Evolutionary conservation across 2,113 vertebrate species (phyloP).

Genomic region (Grantiella picta): DNA sequence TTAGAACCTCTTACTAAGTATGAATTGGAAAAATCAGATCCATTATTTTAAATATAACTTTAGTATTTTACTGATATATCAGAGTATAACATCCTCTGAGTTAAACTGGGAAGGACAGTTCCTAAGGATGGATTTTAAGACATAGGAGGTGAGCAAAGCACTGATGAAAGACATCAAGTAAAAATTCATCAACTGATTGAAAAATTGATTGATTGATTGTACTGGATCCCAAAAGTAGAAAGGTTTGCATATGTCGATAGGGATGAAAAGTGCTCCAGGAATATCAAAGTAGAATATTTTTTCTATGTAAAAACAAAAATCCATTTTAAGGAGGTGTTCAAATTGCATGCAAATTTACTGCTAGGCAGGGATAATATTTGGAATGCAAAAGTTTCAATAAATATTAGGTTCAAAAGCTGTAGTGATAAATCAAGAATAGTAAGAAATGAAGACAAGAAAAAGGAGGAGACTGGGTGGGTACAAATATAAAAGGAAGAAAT

Average conservation of each 20-base stretch:
- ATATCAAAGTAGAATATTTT: background rate
- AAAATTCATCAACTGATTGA: background rate
- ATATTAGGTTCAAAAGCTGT: background rate
- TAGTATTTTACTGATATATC: background rate
- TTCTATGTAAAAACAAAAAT: background rate
- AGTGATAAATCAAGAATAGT: background rate
- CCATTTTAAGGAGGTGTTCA: background rate
- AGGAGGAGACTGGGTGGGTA: rapidly evolving
- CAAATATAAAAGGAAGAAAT: background rate
- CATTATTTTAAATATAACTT: background rate
- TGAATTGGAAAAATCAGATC: background rate
- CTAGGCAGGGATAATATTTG: background rate
- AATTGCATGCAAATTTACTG: background rate
- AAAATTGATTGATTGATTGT: background rate
- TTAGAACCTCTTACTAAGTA: background rate
- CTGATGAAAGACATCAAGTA: background rate
- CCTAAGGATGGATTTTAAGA: background rate
- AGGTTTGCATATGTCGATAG: background rate
- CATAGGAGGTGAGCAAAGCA: background rate
- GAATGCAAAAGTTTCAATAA: background rate
- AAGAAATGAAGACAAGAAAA: background rate
- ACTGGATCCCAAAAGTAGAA: background rate
- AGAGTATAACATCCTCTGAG: background rate
- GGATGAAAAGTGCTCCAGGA: background rate
- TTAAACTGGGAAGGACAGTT: background rate